A percentile compares a stretch with the other conserved stretches of the same genome.
phyloP scores from a whole-genome alignment of 2,797 vertebrate genomes.

The Sebastolobus altivelis region DNA sequence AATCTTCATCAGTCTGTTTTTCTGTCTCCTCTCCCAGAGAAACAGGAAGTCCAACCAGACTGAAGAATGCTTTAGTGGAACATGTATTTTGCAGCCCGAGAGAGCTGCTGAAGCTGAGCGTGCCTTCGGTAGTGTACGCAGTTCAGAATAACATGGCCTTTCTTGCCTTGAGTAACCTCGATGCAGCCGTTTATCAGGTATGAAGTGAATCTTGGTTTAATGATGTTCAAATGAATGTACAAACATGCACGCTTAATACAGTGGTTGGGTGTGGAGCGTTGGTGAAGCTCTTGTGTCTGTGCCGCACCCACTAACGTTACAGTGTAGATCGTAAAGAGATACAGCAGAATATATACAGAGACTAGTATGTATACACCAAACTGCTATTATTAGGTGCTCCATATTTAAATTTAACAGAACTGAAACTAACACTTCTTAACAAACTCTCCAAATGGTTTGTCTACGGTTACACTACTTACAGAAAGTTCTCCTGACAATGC shows the following conservation, averaged over 20 bases:
- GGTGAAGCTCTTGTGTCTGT: not conserved
- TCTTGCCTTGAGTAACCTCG: slow-evolving; percentile 95
- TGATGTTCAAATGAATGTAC: not conserved
- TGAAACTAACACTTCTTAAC: too few species aligned
- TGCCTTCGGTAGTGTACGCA: slow-evolving; percentile 95
- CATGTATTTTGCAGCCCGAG: slow-evolving; percentile 90
- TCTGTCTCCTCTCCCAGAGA: slow-evolving; percentile 84
- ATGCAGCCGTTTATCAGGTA: slow-evolving; percentile 98
- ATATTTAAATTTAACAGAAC: too few species aligned
- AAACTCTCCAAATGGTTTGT: too few species aligned
- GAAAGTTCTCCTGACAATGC: too few species aligned
- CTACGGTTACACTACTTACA: too few species aligned
- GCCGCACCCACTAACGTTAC: not conserved
- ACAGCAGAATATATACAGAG: not conserved
- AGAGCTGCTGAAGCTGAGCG: slow-evolving; percentile 93
- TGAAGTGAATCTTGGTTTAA: not conserved
- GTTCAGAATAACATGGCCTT: slow-evolving; percentile 99
- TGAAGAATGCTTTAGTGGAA: slow-evolving; percentile 87
- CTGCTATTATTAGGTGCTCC: too few species aligned
- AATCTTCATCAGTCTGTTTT: not conserved
- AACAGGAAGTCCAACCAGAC: slow-evolving; percentile 85
- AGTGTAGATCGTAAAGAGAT: not conserved
- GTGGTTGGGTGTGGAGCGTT: not conserved
- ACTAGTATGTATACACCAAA: too few species aligned
- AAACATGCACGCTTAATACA: not conserved